Percentiles rank a stretch among this genome's conserved stretches.
Evolutionary conservation across 2,888 invertebrate species (phyloP).

Genomic region (Limenitis arthemis): DNA sequence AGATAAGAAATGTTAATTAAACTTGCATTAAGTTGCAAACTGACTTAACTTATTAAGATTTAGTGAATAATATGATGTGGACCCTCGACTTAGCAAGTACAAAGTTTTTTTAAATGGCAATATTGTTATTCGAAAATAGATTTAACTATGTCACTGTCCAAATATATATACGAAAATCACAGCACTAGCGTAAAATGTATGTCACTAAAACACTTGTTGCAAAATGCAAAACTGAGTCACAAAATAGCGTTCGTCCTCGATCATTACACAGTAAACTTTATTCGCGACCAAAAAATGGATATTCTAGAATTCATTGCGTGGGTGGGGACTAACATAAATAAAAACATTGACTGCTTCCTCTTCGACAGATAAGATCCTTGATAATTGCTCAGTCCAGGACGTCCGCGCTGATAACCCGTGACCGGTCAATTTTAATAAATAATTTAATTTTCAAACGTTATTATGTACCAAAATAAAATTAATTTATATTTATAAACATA

Average conservation of each 20-base stretch:
- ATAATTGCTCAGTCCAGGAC: constrained; percentile 49
- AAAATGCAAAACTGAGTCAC: not conserved
- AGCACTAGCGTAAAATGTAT: not conserved
- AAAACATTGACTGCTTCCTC: constrained; percentile 64
- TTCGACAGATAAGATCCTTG: constrained; percentile 42
- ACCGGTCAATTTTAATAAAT: constrained; percentile 49
- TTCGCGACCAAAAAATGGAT: constrained; percentile 41
- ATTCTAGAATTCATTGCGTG: constrained; percentile 47
- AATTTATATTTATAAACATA: not conserved
- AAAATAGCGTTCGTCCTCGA: constrained; percentile 33
- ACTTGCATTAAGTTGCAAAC: constrained; percentile 29
- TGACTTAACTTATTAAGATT: not conserved
- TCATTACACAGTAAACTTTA: constrained; percentile 30
- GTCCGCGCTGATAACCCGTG: constrained; percentile 59
- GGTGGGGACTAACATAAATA: constrained; percentile 54
- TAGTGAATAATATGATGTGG: no score
- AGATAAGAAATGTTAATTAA: constrained; percentile 50
- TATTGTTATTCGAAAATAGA: no score
- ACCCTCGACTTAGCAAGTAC: no score
- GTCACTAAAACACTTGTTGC: constrained; percentile 8
- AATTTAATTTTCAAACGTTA: constrained; percentile 17
- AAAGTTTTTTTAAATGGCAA: no score
- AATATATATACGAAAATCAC: no score
- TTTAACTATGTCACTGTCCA: no score
- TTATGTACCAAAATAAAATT: constrained; percentile 4